Conservation (phyloP, 92 coral and sea anemone genomes). For the Heliopora coerulea region DNA sequence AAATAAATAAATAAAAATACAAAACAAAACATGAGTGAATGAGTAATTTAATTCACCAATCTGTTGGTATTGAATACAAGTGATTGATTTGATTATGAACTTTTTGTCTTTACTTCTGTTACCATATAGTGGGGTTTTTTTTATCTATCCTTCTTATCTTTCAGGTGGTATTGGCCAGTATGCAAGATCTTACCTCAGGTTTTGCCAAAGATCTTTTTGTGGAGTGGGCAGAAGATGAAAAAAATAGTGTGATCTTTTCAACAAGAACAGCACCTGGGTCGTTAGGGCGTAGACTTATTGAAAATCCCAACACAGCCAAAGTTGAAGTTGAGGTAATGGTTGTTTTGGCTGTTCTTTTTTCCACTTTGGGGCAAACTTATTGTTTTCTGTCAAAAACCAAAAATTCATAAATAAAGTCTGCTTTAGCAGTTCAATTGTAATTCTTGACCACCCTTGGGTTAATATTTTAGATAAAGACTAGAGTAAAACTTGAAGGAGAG, state of each 20-base stretch:
- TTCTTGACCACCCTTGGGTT: too few species aligned
- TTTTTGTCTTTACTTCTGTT: too few species aligned
- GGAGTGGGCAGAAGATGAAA: slow-evolving; percentile 91
- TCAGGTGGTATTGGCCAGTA: slow-evolving; percentile 87
- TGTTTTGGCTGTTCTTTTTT: too few species aligned
- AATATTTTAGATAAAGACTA: slow-evolving; percentile 72
- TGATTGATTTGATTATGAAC: too few species aligned
- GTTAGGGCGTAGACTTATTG: slow-evolving; percentile 79
- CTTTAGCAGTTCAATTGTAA: too few species aligned
- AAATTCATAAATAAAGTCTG: background rate
- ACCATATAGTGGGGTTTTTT: too few species aligned
- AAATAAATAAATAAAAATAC: too few species aligned
- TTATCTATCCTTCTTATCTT: background rate
- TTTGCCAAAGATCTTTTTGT: slow-evolving; percentile 87
- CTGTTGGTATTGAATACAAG: too few species aligned
- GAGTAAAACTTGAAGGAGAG: slow-evolving; percentile 84
- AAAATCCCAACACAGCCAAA: slow-evolving; percentile 68
- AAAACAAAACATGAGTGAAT: too few species aligned
- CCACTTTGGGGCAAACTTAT: background rate
- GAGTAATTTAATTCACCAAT: too few species aligned
- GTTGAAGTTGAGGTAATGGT: slow-evolving; percentile 80
- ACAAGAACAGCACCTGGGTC: slow-evolving; percentile 90
- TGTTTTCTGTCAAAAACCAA: background rate
- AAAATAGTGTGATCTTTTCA: slow-evolving; percentile 82
- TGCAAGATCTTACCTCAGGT: slow-evolving; percentile 88